These are phyloP conservation scores for Heliconius charithonia DNA, from an alignment of 2,888 invertebrate species.

Conservation along the genomic window DNA sequence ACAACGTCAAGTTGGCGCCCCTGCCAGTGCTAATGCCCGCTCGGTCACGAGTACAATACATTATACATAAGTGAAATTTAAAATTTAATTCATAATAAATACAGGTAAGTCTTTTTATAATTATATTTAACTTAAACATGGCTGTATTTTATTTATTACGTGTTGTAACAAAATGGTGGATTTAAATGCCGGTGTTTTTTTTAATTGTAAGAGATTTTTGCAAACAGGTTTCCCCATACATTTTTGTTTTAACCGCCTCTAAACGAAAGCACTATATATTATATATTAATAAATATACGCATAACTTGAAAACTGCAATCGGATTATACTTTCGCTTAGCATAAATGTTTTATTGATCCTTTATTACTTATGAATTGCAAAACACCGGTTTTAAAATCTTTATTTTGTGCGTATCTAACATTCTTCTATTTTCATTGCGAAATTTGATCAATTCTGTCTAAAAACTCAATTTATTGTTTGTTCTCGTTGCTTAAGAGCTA, in stretches of 20 bases:
- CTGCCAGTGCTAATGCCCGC: constrained; percentile 76
- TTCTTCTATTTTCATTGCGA: neutral
- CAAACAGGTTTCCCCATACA: constrained; percentile 61
- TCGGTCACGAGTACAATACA: constrained; percentile 74
- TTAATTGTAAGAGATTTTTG: constrained; percentile 72
- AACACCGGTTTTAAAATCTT: neutral
- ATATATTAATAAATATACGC: constrained; percentile 5
- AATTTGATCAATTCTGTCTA: neutral
- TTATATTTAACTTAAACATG: constrained; percentile 41
- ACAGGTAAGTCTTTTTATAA: constrained; percentile 55
- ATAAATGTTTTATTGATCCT: neutral
- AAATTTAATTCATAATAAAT: constrained; percentile 55
- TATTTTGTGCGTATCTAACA: neutral
- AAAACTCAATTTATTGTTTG: neutral
- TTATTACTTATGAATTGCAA: neutral
- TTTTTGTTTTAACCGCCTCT: constrained; percentile 57
- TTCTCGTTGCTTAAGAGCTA: neutral
- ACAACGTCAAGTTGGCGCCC: constrained; percentile 64
- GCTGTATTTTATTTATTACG: neutral
- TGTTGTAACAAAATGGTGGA: constrained; percentile 50
- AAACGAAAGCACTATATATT: constrained; percentile 54
- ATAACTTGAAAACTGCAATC: constrained; percentile 16
- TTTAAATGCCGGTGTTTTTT: constrained; percentile 58
- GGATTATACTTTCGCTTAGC: constrained; percentile 10
- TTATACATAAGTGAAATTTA: constrained; percentile 58